phyloP scores from a whole-genome alignment of 2,888 invertebrate genomes.

The Marronus borbonicus region DNA sequence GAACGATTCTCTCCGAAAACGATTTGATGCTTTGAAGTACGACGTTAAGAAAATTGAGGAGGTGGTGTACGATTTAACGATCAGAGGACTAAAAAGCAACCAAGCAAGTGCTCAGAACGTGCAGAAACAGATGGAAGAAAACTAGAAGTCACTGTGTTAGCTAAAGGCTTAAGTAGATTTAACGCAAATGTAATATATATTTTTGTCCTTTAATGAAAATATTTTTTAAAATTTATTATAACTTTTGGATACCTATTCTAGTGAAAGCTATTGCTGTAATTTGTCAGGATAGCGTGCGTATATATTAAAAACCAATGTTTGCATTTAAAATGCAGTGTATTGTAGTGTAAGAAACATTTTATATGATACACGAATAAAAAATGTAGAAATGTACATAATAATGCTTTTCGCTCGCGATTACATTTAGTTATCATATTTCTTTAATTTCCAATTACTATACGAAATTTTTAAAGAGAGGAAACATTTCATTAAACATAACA shows the following conservation, averaged over 20 bases:
- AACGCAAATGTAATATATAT: not conserved
- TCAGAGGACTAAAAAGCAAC: slow-evolving; percentile 77
- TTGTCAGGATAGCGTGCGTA: no score
- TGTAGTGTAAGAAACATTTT: not conserved
- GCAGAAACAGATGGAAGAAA: slow-evolving; percentile 40
- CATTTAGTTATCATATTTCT: no score
- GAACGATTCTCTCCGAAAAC: slow-evolving; percentile 89
- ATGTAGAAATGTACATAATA: no score
- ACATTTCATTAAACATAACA: no score
- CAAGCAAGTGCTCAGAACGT: slow-evolving; percentile 4
- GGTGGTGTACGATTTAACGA: slow-evolving; percentile 90
- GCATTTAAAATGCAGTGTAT: not conserved
- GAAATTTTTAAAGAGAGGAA: no score
- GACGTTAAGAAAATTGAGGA: slow-evolving; percentile 96
- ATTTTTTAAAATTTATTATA: not conserved
- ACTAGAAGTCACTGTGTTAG: slow-evolving; percentile 23
- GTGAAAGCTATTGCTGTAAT: not conserved
- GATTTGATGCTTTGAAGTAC: slow-evolving; percentile 91
- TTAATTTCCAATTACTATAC: no score
- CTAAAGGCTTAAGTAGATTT: not conserved
- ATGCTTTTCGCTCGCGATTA: no score
- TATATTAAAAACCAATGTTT: slow-evolving; percentile 7
- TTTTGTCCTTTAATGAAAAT: no score
- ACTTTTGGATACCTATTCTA: not conserved
- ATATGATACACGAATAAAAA: no score